phyloP scores from a whole-genome alignment of 2,113 vertebrate genomes.

The Solenodon paradoxus region DNA sequence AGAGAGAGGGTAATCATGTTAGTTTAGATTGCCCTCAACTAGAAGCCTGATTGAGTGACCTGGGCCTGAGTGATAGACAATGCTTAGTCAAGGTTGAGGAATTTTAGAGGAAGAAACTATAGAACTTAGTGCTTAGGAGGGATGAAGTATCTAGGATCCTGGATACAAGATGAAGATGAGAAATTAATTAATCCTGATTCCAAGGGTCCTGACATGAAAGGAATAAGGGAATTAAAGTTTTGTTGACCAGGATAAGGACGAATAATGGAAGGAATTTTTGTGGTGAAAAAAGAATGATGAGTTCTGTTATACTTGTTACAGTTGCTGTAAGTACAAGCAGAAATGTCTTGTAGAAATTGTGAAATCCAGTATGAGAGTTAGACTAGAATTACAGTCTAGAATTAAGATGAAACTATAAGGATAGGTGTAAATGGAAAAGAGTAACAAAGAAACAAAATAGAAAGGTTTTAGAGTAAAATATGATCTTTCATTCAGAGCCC shows the following conservation, averaged over 20 bases:
- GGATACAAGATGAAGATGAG: background rate
- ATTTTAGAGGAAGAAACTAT: background rate
- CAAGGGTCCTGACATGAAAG: background rate
- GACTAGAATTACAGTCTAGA: background rate
- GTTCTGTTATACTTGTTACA: background rate
- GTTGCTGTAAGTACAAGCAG: background rate
- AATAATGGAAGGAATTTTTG: background rate
- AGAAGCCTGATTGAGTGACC: background rate
- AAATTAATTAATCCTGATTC: background rate
- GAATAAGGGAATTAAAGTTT: background rate
- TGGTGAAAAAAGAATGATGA: background rate
- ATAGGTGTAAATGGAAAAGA: too few relatives aligned
- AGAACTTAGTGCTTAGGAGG: background rate
- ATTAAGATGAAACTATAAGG: background rate
- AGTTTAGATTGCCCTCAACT: too few relatives aligned
- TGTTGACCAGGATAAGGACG: background rate
- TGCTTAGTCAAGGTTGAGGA: background rate
- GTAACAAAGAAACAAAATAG: background rate
- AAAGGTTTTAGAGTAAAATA: background rate
- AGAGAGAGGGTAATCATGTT: background rate
- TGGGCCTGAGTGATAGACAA: background rate
- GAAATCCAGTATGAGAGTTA: background rate
- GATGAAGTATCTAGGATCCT: background rate
- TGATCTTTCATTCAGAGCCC: background rate
- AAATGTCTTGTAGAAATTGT: background rate